Base-by-base conservation (phyloP, 2,888 invertebrate genomes). In the Helicoverpa assulta region DNA sequence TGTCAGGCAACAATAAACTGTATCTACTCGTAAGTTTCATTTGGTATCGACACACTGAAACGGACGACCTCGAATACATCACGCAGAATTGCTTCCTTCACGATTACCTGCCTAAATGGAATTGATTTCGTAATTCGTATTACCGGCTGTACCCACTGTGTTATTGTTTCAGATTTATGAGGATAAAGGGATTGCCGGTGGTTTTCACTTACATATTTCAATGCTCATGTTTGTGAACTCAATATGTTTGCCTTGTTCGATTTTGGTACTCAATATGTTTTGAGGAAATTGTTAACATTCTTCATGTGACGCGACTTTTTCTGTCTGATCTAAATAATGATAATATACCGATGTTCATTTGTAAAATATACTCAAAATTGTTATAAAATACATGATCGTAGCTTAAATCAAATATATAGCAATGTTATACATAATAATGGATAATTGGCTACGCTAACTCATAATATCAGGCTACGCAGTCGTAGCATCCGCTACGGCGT, bases 1-100 rank as follows among this genome's bases (percentile, higher is more conserved):
- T 85, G 89, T 92, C 88, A 88, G 76, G 59, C 67, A 66, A 73
- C 75, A 82, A 82, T 81, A 85, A 85, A 85, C 68, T 80, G 72
- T 70, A 75, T 68, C 69, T 78, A 51, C 68, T 71, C 57, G 70
- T 78, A 81, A 81, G 79, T 78, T 84, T 81, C 77, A 84, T 86
- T 86, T 84, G 83, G 85, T 64, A 74, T 73, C 74, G 82, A 64
- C 73, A 70, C 70, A 70, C 74, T 76, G 70, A 83, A 79, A 75
- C 65, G 62, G 63, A 70, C 67, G 75, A 73, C 70, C 74, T 72
- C 70, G 66, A 76, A 83, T 77, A 78, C 67, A 82, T 81, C 69
- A 66, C 75, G 70, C 70, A 81, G 68, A 80, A 86, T 86, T 84
- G 82, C 83, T 82, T 83, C 84, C 71, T 75, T 70, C 75, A 75